Conservation (phyloP, 2,797 vertebrate genomes). For the Choloepus didactylus region DNA sequence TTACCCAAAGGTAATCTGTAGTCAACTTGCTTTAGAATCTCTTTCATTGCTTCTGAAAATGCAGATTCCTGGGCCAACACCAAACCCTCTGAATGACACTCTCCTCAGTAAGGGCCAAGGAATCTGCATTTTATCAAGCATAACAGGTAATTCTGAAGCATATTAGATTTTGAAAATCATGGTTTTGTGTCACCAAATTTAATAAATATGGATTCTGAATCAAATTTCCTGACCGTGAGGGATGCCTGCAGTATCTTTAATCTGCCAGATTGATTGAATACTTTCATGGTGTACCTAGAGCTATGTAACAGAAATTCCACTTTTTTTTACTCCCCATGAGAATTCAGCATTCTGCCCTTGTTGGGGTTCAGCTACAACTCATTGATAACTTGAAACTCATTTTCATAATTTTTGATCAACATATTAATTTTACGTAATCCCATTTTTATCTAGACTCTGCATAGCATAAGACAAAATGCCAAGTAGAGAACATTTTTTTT, state of each 20-base stretch:
- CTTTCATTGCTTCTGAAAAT: background rate
- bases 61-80: background rate
- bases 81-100: background rate
- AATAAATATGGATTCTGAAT: constrained; percentile 55
- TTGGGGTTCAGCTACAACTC: background rate
- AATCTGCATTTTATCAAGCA: constrained; percentile 14
- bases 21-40: constrained; percentile 27
- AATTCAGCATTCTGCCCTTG: constrained; percentile 1
- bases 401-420: constrained; percentile 56
- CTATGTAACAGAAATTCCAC: constrained; percentile 31
- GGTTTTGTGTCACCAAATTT: constrained; percentile 44
- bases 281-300: background rate
- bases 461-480: background rate
- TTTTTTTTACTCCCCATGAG: background rate
- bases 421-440: constrained; percentile 36
- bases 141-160: constrained; percentile 23
- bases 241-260: constrained; percentile 37
- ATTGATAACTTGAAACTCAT: background rate
- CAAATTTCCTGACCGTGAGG: constrained; percentile 5
- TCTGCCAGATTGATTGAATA: constrained; percentile 24
- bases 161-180: constrained; percentile 42
- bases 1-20: background rate
- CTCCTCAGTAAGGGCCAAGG: background rate
- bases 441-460: constrained; percentile 30
- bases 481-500: background rate